Evolutionary conservation across 1,140 invertebrate species (phyloP).

Genomic region (Choristoneura fumiferana): DNA sequence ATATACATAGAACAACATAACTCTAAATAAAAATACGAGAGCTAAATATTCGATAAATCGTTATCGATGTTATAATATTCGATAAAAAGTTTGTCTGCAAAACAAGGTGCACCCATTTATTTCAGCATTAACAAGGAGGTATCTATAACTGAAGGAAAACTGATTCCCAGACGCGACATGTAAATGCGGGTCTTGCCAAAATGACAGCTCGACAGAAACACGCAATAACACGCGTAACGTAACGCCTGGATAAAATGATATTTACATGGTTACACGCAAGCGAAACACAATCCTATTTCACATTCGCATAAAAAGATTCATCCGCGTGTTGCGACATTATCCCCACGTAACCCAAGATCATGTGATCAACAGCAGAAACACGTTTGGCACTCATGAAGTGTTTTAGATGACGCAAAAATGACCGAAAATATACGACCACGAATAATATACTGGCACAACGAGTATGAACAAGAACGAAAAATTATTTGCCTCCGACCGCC

Average conservation of each 20-base stretch:
- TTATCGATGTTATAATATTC: no score
- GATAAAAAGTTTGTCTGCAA: no score
- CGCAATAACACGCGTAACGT: conserved; percentile 32
- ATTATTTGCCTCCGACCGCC: conserved; percentile 25
- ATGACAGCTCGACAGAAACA: conserved; percentile 20
- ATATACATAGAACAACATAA: no score
- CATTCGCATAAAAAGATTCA: conserved; percentile 4
- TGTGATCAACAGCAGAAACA: conserved; percentile 2
- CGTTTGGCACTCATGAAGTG: conserved; percentile 7
- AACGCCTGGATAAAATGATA: conserved; percentile 20
- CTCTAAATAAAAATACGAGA: no score
- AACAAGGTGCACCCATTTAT: no score
- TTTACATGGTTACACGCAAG: conserved; percentile 12
- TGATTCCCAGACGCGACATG: background rate
- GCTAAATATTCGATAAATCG: no score
- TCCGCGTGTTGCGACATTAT: conserved; percentile 6
- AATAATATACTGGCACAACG: conserved; percentile 16
- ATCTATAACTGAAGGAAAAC: no score
- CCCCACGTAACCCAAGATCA: background rate
- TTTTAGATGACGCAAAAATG: conserved; percentile 5
- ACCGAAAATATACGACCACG: background rate
- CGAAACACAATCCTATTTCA: conserved; percentile 16
- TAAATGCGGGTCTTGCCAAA: background rate
- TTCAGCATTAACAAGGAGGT: no score
- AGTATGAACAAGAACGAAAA: conserved; percentile 22